Base-by-base conservation (phyloP, 2,797 vertebrate genomes). In the Meriones psammophilus region DNA sequence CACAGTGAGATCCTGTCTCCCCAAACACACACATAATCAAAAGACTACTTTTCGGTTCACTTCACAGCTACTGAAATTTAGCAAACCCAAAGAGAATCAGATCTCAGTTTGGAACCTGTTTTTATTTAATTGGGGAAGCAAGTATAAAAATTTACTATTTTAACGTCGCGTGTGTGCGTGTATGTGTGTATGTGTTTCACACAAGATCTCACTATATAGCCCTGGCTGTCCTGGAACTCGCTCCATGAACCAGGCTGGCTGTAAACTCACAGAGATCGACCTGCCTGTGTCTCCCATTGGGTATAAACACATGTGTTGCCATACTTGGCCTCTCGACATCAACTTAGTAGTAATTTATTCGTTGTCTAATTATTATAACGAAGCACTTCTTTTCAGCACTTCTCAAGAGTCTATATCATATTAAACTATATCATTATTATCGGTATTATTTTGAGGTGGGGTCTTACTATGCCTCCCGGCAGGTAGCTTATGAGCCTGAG, bases 51-150 rank as follows among this genome's bases (percentile, higher is more conserved):
- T 56, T 28, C 77, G 39, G 85, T n/a, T 22, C 3, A 30, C 79
- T 17, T 94, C 10, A n/a, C 50, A 83, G 6, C 64, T 39, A 42
- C 54, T 66, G 18, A 83, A 26, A 71, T 64, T 68, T 92, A 26
- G 64, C 30, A 92, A 95, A 77, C 39, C 8, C 15, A 33, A 90
- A 85, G 36, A 86, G 26, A 81, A 71, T 36, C 30, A 88, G 12
- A 89, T 33, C 94, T 92, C n/a, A n/a, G 3, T 28, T 39, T 60
- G 28, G 39, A 36, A 58, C 42, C 28, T n/a, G 6, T 79, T 77
- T 97, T 86, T 77, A 3, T 79, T 83, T 84, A 22, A 62, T 85
- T 91, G 28, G 96, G 50, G 33, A 0, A 94, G 89, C 71, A 90
- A 74, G 74, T 7, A 80, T 80, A 79, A 69, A 77, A 50, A 24